phyloP scores from a whole-genome alignment of 2,797 vertebrate species.

The Anolis apletophallus region DNA sequence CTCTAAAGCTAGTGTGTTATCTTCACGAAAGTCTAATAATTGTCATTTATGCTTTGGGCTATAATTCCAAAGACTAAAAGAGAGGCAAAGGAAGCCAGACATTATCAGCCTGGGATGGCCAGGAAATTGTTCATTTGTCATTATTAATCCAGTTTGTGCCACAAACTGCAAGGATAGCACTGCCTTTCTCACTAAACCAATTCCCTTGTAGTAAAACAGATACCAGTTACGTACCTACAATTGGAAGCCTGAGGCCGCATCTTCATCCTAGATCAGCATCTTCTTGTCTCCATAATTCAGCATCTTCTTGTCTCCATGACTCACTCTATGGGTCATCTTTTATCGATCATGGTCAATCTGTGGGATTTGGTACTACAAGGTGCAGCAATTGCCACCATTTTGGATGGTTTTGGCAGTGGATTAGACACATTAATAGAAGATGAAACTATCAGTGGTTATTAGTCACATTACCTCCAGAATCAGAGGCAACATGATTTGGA shows the following conservation, averaged over 20 bases:
- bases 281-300: slow-evolving; percentile 5
- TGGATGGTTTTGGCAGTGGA: background rate
- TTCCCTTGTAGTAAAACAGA: background rate
- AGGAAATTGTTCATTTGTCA: background rate
- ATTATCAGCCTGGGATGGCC: background rate
- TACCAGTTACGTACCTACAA: background rate
- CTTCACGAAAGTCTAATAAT: background rate
- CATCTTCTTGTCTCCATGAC: background rate
- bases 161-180: background rate
- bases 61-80: background rate
- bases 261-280: background rate
- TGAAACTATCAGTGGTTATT: background rate
- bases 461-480: background rate
- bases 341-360: background rate
- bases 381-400: background rate
- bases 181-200: background rate
- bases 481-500: background rate
- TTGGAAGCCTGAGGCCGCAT: background rate
- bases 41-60: background rate
- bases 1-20: background rate
- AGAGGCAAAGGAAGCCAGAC: background rate
- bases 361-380: background rate
- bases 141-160: background rate
- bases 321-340: background rate
- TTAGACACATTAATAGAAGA: background rate